Evolutionary conservation across 2,113 vertebrate genomes (phyloP), one percentile per base, ranked within the genome.

Genomic region (Varanus salvator): DNA sequence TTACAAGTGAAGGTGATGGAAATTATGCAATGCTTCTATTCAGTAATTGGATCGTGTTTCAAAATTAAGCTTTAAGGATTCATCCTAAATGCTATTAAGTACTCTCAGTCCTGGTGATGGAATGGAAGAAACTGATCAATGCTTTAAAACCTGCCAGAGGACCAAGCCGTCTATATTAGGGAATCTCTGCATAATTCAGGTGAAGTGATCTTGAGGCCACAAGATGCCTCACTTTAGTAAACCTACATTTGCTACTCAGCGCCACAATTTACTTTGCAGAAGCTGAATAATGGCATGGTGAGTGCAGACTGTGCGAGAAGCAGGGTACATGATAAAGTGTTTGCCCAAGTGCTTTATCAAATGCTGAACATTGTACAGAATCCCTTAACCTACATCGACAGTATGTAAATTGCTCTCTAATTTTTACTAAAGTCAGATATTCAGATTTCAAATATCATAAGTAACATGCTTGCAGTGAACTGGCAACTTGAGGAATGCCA

Each of bases 71-170:
- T 88, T 88, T 88, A 31, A 83, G 69, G 54, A 72, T 64, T 74
- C 50, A 74, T 88, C 52, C 50, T 60, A 77, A 88, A 88, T 64
- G 52, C 68, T 74, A 17, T 72, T 88, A 11, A 29, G 27, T 17
- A 38, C 31, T 88, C 25, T 69, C 25, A 31, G 4, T 48, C 34
- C 34, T 23, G 25, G 68, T 75, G 80, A 74, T 88, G 69, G 52
- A 83, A 88, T 64, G 50, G 80, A 82, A 88, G 34, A 83, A 83
- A 88, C 12, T 82, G 25, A 82, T 52, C 52, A 77, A 11, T 38
- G 34, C 25, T 66, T 64, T 38, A 83, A 25, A 48, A 69, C 34
- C 50, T 57, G 68, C 31, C 66, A 88, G 81, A 84, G 52, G 23
- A 11, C 77, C 48, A 15, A 71, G 25, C 8, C 12, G 31, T 25